phyloP scores from a whole-genome alignment of 2,888 invertebrate genomes.

The Zelleria hepariella region DNA sequence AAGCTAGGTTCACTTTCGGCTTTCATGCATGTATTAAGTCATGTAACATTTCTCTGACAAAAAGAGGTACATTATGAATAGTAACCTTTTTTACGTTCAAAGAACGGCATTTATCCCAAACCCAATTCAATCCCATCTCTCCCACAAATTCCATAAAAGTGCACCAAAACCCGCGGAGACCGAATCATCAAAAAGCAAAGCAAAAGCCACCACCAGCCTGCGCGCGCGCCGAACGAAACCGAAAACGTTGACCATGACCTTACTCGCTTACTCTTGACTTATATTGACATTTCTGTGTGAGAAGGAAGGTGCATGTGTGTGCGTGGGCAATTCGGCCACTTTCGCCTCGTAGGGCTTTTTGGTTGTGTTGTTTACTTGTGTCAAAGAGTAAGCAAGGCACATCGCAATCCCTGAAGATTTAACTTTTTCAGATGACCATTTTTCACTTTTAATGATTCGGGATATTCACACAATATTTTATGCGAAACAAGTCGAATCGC shows the following conservation, averaged over 20 bases:
- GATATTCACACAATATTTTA: background rate
- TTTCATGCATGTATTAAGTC: too few species aligned
- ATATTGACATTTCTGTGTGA: slow-evolving; percentile 14
- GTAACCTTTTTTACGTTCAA: too few species aligned
- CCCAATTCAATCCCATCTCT: background rate
- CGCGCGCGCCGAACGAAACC: slow-evolving; percentile 26
- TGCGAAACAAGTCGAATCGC: too few species aligned
- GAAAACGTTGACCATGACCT: slow-evolving; percentile 58
- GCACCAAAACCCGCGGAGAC: background rate
- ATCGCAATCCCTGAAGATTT: too few species aligned
- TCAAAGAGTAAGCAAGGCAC: slow-evolving; percentile 8
- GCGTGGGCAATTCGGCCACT: slow-evolving; percentile 58
- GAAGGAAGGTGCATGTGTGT: slow-evolving; percentile 21
- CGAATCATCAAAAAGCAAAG: slow-evolving; percentile 17
- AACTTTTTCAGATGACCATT: too few species aligned
- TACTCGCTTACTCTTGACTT: slow-evolving; percentile 49
- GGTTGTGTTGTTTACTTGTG: slow-evolving; percentile 7
- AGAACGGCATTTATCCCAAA: too few species aligned
- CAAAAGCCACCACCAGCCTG: slow-evolving; percentile 31
- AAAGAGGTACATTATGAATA: too few species aligned
- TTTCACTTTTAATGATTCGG: too few species aligned
- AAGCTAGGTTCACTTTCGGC: too few species aligned
- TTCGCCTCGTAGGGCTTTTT: slow-evolving; percentile 29
- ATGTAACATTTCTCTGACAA: too few species aligned
- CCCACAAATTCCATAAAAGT: background rate